These are phyloP conservation scores for Drosophila barbarae DNA, from an alignment of 2,888 invertebrate species.

Conservation along the genomic window DNA sequence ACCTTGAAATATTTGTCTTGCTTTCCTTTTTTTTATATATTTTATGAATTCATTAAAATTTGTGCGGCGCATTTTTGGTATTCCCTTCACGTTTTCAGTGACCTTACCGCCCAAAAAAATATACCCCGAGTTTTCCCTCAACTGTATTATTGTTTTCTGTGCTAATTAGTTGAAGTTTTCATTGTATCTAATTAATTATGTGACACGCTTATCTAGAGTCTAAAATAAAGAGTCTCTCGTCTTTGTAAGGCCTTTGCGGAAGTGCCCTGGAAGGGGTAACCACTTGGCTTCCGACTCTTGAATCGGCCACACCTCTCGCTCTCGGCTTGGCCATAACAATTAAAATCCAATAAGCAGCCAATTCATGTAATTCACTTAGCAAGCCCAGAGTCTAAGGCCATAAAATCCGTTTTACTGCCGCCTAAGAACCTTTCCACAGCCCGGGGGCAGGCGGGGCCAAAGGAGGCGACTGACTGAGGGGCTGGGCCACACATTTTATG, in stretches of 20 bases:
- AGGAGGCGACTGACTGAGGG: conserved; percentile 7
- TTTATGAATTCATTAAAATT: conserved; percentile 70
- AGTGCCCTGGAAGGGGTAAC: conserved; percentile 45
- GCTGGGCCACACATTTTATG: conserved; percentile 49
- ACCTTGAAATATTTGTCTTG: conserved; percentile 65
- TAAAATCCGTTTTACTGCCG: conserved; percentile 67
- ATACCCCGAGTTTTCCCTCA: conserved; percentile 43
- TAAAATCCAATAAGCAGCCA: conserved; percentile 69
- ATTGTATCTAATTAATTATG: conserved; percentile 69
- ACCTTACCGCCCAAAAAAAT: conserved; percentile 32
- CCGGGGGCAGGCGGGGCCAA: conserved; percentile 1
- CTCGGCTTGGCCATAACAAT: conserved; percentile 42
- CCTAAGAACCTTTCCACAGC: conserved; percentile 56
- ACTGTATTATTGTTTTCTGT: conserved; percentile 45
- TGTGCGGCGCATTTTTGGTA: conserved; percentile 60
- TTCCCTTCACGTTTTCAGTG: conserved; percentile 53
- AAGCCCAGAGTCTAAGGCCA: conserved; percentile 47
- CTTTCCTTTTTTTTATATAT: conserved; percentile 41
- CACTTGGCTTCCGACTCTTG: conserved; percentile 49
- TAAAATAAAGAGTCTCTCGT: conserved; percentile 36
- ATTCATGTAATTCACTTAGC: conserved; percentile 69
- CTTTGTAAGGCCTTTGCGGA: conserved; percentile 47
- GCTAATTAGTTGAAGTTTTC: conserved; percentile 70
- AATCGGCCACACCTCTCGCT: conserved; percentile 37
- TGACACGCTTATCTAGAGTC: conserved; percentile 66